Percentiles rank a stretch among this genome's conserved stretches.
Conservation (phyloP, 2,113 vertebrate genomes). For the Dasyornis broadbenti region DNA sequence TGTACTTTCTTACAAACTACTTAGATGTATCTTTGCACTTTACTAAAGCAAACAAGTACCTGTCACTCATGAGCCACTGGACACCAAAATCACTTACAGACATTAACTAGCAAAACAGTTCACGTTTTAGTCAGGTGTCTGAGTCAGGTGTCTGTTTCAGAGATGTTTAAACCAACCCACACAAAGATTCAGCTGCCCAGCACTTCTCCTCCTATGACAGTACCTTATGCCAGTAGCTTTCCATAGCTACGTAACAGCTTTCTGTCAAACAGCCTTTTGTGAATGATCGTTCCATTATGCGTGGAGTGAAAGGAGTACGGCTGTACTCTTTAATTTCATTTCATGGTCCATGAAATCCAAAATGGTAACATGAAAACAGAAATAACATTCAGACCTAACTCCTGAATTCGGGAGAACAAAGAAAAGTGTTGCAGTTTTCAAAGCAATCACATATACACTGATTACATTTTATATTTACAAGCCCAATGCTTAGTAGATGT, state of each 20-base stretch:
- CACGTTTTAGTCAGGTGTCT: accelerated
- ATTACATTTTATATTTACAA: background rate
- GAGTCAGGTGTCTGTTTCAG: background rate
- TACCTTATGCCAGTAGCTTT: background rate
- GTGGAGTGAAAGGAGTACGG: background rate
- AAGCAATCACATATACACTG: background rate
- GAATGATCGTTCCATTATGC: background rate
- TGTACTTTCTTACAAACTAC: background rate
- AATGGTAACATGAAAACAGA: background rate
- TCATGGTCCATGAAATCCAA: background rate
- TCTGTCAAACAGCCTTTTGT: background rate
- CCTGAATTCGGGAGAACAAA: background rate
- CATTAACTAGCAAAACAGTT: background rate
- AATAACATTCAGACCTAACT: background rate
- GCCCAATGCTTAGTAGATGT: background rate
- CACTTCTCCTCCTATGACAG: background rate
- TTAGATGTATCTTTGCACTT: background rate
- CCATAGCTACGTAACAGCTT: background rate
- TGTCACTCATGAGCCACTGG: background rate
- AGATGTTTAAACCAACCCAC: background rate
- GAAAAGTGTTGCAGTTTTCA: background rate
- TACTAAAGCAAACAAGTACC: background rate
- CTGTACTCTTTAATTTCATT: background rate
- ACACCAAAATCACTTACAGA: background rate
- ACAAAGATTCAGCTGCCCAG: background rate